Percentiles rank a stretch among this genome's conserved stretches.
phyloP scores from a whole-genome alignment of 2,888 invertebrate genomes.

The Drosophila nigricruria region DNA sequence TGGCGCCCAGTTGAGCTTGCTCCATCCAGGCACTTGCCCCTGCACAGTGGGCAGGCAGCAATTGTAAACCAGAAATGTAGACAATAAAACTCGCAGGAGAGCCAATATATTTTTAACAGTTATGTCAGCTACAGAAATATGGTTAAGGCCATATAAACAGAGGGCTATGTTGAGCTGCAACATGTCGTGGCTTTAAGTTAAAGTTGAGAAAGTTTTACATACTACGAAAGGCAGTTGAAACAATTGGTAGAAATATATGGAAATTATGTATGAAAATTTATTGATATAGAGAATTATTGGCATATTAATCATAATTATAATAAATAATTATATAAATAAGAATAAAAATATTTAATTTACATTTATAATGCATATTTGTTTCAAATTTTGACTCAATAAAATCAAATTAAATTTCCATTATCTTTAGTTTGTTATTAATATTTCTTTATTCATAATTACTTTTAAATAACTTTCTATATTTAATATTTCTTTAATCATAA shows the following conservation, averaged over 20 bases:
- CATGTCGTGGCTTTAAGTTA: neutral
- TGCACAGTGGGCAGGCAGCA: constrained; percentile 27
- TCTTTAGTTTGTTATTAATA: too few relatives aligned
- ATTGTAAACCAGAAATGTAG: neutral
- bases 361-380: neutral
- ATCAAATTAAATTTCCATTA: too few relatives aligned
- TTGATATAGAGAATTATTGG: neutral
- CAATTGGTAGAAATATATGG: neutral
- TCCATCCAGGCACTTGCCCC: constrained; percentile 15
- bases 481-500: neutral
- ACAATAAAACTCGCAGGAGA: neutral
- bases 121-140: neutral
- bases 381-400: neutral
- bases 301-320: neutral
- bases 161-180: neutral
- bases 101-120: neutral
- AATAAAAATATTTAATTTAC: neutral
- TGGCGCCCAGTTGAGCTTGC: constrained; percentile 7
- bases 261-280: neutral
- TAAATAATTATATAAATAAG: too few relatives aligned
- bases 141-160: constrained; percentile 1
- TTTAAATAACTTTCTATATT: neutral
- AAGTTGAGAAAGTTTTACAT: neutral
- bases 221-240: neutral
- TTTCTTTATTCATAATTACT: too few relatives aligned